Percentiles rank a stretch among this genome's conserved stretches.
phyloP scores from a whole-genome alignment of 2,113 vertebrate genomes.

The Chloropsis hardwickii region DNA sequence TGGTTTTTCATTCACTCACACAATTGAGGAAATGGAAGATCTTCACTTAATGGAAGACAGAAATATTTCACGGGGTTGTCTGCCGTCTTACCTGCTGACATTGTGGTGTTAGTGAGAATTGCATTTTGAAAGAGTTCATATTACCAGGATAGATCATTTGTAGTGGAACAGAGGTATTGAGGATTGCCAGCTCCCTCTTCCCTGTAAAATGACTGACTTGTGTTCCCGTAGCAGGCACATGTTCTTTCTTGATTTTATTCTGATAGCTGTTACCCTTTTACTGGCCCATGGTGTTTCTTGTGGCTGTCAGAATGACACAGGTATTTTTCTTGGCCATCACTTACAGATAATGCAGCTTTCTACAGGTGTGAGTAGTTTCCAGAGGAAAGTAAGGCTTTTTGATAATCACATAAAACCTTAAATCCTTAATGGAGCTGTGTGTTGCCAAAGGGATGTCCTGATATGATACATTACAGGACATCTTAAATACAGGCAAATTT shows the following conservation, averaged over 20 bases:
- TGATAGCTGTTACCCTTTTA: neutral
- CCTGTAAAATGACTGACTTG: neutral
- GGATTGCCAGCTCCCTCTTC: neutral
- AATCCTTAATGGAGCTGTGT: neutral
- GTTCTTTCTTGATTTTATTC: neutral
- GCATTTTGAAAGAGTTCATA: neutral
- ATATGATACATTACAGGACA: neutral
- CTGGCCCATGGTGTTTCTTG: neutral
- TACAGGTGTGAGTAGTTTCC: accelerated
- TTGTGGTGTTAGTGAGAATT: neutral
- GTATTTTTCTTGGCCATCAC: neutral
- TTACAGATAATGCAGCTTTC: neutral
- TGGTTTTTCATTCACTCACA: neutral
- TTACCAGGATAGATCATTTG: neutral
- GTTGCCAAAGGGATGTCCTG: neutral
- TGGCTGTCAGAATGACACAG: neutral
- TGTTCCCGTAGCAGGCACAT: neutral
- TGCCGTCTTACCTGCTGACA: neutral
- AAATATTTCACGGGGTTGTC: neutral
- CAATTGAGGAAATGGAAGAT: neutral
- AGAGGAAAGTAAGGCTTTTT: neutral
- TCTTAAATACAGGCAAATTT: neutral
- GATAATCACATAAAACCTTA: neutral
- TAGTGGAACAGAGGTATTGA: neutral
- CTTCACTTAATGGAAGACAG: neutral